These are phyloP conservation scores for Pyrrhosoma nymphula DNA, from an alignment of 2,888 invertebrate species.

Conservation along the genomic window DNA sequence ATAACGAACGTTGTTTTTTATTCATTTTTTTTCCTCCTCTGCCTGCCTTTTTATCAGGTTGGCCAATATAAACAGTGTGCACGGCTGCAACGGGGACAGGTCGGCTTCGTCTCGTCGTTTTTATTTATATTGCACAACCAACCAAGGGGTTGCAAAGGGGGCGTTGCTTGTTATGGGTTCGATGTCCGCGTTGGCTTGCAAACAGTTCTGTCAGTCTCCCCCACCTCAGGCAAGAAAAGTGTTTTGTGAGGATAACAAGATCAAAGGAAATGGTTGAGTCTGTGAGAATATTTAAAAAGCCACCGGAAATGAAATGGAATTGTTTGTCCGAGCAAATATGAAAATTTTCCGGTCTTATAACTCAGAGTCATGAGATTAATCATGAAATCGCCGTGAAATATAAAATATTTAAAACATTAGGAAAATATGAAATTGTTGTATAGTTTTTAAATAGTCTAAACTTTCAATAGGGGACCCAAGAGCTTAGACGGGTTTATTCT, in stretches of 20 bases:
- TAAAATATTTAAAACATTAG: background rate
- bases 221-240: background rate
- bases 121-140: slow-evolving; percentile 32
- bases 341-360: background rate
- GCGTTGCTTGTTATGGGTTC: background rate
- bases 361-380: background rate
- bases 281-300: background rate
- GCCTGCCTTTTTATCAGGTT: background rate
- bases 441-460: background rate
- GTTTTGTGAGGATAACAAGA: background rate
- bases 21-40: background rate
- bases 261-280: background rate
- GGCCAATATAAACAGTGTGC: background rate
- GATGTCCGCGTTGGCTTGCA: background rate
- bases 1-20: slow-evolving; percentile 46
- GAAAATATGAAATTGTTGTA: background rate
- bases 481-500: no score
- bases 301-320: background rate
- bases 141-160: background rate
- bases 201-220: background rate
- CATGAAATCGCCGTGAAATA: background rate
- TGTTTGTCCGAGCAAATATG: background rate
- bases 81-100: background rate
- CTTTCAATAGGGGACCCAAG: no score
- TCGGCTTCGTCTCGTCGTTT: background rate